These are phyloP conservation scores for Argyresthia albistria DNA, from an alignment of 2,888 invertebrate species.

Conservation along the genomic window DNA sequence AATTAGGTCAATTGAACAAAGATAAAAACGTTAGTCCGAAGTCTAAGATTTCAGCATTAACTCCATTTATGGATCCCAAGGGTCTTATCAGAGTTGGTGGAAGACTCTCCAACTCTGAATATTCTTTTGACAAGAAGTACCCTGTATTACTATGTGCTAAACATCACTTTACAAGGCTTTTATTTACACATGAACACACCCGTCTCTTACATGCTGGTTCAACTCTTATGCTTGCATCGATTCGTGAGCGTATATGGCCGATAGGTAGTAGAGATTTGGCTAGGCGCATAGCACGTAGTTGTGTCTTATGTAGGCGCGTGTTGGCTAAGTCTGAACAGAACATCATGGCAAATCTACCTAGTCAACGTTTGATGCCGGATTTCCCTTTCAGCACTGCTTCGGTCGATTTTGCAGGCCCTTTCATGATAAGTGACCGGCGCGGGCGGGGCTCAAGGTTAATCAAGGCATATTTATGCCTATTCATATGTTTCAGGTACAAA, in stretches of 20 bases:
- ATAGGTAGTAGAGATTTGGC: neutral
- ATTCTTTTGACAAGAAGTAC: neutral
- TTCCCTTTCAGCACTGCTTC: too few relatives aligned
- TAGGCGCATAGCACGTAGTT: too few relatives aligned
- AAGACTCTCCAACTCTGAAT: neutral
- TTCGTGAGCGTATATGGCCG: neutral
- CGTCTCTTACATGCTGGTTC: neutral
- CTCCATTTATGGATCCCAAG: neutral
- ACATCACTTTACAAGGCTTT: neutral
- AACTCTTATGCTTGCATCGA: neutral
- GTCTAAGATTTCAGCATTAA: neutral
- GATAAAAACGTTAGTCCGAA: neutral
- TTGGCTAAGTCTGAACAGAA: too few relatives aligned
- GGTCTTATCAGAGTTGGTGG: neutral
- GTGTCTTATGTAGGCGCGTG: too few relatives aligned
- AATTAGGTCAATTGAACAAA: neutral
- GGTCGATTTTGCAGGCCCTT: too few relatives aligned
- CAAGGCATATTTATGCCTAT: too few relatives aligned
- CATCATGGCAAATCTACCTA: too few relatives aligned
- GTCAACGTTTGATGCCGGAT: too few relatives aligned
- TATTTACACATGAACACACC: neutral
- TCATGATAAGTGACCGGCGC: too few relatives aligned
- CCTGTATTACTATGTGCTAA: neutral
- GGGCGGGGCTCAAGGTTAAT: too few relatives aligned
- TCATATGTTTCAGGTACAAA: too few relatives aligned